Evolutionary conservation across 2,797 vertebrate species (phyloP).

Genomic region (Erethizon dorsatum): DNA sequence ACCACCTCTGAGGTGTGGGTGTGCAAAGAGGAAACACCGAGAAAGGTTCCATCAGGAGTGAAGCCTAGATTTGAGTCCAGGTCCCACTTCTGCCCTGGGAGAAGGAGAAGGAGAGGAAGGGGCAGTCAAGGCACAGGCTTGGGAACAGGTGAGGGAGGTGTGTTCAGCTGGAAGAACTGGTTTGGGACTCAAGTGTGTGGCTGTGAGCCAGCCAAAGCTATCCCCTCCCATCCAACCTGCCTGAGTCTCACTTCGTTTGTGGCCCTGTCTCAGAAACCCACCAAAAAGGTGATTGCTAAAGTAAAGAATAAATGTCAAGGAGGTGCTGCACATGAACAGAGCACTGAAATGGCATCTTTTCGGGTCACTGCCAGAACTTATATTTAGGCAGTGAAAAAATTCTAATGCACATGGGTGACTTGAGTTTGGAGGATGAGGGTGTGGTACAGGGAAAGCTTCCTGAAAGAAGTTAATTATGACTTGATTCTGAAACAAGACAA

Average conservation of each 20-base stretch:
- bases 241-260: too few species aligned
- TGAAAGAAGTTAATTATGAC: conserved; percentile 32
- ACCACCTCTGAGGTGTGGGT: neutral
- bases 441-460: neutral
- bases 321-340: neutral
- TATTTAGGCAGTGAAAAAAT: neutral
- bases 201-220: neutral
- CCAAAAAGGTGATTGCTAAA: neutral
- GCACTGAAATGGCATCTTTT: neutral
- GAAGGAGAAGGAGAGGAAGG: neutral
- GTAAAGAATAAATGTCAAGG: neutral
- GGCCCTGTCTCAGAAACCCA: neutral
- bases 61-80: neutral
- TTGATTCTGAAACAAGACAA: neutral
- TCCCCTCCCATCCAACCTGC: neutral
- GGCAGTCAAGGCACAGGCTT: fast-evolving
- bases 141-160: fast-evolving
- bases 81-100: neutral
- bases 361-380: neutral
- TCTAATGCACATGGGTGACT: neutral
- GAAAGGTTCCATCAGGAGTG: neutral
- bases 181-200: neutral
- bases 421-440: neutral
- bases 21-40: neutral
- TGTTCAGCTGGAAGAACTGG: neutral